Conservation (phyloP, 1,140 invertebrate genomes). For the Theocolax elegans region DNA sequence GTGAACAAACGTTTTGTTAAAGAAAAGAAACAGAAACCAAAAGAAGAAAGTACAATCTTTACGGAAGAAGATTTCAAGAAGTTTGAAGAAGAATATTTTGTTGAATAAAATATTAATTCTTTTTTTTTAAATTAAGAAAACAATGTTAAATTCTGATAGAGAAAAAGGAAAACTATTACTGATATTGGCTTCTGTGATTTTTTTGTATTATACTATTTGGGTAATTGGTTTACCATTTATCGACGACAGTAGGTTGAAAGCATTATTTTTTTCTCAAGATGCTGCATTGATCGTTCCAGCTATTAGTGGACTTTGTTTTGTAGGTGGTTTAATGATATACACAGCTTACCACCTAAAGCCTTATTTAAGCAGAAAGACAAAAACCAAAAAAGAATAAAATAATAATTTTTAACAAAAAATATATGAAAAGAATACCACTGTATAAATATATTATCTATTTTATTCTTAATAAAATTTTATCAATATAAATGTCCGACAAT, state of each 20-base stretch:
- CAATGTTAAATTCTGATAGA: conserved; percentile 58
- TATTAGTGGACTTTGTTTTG: conserved; percentile 72
- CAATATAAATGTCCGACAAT: too few relatives aligned
- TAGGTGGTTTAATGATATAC: conserved; percentile 74
- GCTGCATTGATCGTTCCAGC: conserved; percentile 73
- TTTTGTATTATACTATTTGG: conserved; percentile 76
- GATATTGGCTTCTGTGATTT: conserved; percentile 67
- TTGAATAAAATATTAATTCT: conserved; percentile 45
- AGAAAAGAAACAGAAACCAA: conserved; percentile 47
- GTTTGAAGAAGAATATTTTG: conserved; percentile 66
- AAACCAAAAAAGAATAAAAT: conserved; percentile 42
- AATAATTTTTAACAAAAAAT: too few relatives aligned
- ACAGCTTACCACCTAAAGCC: conserved; percentile 72
- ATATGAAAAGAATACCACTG: too few relatives aligned
- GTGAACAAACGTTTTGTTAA: conserved; percentile 44
- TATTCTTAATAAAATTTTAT: too few relatives aligned
- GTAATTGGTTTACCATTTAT: conserved; percentile 77
- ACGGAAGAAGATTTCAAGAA: conserved; percentile 69
- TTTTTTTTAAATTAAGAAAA: neutral
- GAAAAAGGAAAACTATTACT: conserved; percentile 71
- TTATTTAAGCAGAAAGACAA: conserved; percentile 36
- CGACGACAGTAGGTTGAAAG: conserved; percentile 71
- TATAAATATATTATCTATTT: too few relatives aligned
- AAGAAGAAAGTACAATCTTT: conserved; percentile 59
- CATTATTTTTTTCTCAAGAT: conserved; percentile 72